Percentiles rank a stretch among this genome's conserved stretches.
These are phyloP conservation scores for Datnioides undecimradiatus DNA, from an alignment of 2,113 vertebrate genomes.

Conservation along the genomic window DNA sequence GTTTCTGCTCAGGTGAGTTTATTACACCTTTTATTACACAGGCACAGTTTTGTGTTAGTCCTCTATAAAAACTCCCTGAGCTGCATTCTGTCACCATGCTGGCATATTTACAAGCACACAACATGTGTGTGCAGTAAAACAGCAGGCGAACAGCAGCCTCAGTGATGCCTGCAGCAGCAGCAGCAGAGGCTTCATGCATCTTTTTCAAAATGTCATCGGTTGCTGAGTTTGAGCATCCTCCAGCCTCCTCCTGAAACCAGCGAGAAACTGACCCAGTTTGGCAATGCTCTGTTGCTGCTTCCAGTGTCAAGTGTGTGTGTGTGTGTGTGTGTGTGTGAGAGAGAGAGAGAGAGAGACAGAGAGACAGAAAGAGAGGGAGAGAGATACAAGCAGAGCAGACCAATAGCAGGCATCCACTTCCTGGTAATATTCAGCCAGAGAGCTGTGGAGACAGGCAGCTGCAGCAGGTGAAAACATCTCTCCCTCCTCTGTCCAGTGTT, in stretches of 20 bases:
- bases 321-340: background rate
- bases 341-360: background rate
- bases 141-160: background rate
- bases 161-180: constrained; percentile 18
- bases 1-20: too few species aligned
- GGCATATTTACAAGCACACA: background rate
- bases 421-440: background rate
- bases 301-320: constrained; percentile 23
- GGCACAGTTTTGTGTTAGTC: background rate
- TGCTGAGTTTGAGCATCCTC: constrained; percentile 7
- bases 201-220: background rate
- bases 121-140: background rate
- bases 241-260: background rate
- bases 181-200: background rate
- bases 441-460: background rate
- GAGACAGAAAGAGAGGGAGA: background rate
- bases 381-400: constrained; percentile 4
- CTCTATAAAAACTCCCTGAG: background rate
- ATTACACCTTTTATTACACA: too few species aligned
- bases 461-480: constrained; percentile 25
- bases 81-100: background rate
- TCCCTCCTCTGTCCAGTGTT: background rate
- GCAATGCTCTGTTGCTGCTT: background rate
- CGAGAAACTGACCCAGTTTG: constrained; percentile 49
- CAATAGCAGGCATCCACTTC: constrained; percentile 9